These are phyloP conservation scores for Felis catus DNA, from an alignment of 2,113 vertebrate genomes.

Conservation along the genomic window DNA sequence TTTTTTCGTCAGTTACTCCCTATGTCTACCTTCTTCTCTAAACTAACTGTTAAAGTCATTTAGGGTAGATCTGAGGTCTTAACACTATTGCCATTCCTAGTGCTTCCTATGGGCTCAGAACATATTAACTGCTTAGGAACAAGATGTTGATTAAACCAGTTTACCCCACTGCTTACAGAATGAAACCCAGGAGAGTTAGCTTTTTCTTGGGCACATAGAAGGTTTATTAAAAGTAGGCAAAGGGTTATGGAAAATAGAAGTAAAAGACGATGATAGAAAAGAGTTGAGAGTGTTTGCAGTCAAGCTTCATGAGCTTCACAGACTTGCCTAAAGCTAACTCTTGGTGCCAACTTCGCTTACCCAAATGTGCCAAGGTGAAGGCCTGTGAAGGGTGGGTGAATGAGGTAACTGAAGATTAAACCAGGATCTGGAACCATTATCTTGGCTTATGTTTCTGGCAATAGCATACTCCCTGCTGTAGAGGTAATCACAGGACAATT, in stretches of 20 bases:
- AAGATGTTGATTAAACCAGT: not conserved
- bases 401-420: conserved; percentile 42
- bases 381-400: conserved; percentile 1
- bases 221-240: conserved; percentile 21
- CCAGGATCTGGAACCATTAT: not conserved
- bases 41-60: not conserved
- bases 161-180: not conserved
- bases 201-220: conserved; percentile 13
- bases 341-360: conserved; percentile 9
- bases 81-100: not conserved
- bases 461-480: not conserved
- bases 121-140: not conserved
- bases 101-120: not conserved
- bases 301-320: not conserved
- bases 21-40: not conserved
- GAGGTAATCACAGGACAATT: not conserved
- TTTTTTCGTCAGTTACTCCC: not conserved
- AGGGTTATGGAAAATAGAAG: conserved; percentile 29
- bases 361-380: conserved; percentile 38
- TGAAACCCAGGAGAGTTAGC: not conserved
- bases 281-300: not conserved
- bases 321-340: conserved; percentile 13
- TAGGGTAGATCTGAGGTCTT: not conserved
- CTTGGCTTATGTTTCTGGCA: conserved; percentile 32
- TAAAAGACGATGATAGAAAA: conserved; percentile 49